These are phyloP conservation scores for Nanorana parkeri DNA, from an alignment of 2,113 vertebrate genomes.

Conservation along the genomic window DNA sequence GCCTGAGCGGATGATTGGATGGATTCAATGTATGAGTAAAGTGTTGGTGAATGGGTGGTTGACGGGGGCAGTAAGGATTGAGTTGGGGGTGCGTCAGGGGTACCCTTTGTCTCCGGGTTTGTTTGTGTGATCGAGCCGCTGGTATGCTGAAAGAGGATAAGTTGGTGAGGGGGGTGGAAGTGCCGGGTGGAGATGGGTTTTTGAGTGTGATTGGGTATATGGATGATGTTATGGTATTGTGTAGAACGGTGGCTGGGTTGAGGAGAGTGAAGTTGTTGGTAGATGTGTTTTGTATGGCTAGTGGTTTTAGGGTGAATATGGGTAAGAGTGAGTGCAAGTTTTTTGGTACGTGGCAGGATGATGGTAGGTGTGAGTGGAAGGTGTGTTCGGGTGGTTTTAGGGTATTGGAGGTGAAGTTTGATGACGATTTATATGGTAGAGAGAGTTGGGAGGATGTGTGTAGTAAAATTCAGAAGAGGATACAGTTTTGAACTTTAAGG, in stretches of 20 bases:
- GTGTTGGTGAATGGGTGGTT: background rate
- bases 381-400: background rate
- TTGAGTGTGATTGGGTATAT: background rate
- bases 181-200: background rate
- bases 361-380: background rate
- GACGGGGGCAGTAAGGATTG: background rate
- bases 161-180: background rate
- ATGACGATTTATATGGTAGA: background rate
- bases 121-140: constrained; percentile 1
- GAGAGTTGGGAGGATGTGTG: background rate
- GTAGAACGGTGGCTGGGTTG: rapidly evolving
- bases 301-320: background rate
- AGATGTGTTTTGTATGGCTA: background rate
- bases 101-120: background rate
- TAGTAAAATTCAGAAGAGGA: background rate
- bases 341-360: background rate
- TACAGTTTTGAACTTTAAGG: background rate
- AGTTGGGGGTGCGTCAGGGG: background rate
- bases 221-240: background rate
- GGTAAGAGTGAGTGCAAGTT: background rate
- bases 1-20: background rate
- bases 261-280: background rate
- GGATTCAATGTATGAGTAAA: background rate
- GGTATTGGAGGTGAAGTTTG: background rate
- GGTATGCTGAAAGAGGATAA: background rate